phyloP scores from a whole-genome alignment of 2,797 vertebrate genomes.

The Peromyscus nudipes region DNA sequence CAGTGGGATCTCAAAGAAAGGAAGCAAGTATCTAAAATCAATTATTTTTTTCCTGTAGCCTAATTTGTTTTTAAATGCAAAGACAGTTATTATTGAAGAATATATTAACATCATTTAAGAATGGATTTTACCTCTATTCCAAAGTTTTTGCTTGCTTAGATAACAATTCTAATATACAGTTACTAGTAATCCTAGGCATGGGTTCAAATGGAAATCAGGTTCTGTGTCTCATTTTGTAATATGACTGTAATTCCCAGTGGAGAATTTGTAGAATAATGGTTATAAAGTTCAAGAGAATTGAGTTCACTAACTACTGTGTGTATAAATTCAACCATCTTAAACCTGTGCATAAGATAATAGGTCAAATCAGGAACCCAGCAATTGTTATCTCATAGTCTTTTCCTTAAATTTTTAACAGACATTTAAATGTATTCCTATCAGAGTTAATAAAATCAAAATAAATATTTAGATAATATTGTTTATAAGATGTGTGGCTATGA shows the following conservation, averaged over 20 bases:
- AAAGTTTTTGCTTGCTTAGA: neutral
- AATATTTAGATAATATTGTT: neutral
- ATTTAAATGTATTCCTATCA: neutral
- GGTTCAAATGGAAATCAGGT: neutral
- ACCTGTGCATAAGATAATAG: neutral
- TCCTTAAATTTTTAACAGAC: neutral
- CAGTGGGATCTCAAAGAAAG: neutral
- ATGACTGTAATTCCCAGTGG: neutral
- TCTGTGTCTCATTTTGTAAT: neutral
- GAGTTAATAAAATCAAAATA: neutral
- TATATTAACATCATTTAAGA: neutral
- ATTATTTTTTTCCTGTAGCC: neutral
- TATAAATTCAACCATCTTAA: neutral
- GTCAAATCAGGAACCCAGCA: neutral
- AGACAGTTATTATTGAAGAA: neutral
- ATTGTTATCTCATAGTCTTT: neutral
- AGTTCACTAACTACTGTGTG: neutral
- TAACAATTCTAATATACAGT: neutral
- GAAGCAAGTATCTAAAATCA: neutral
- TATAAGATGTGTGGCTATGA: neutral
- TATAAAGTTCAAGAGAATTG: too few relatives aligned
- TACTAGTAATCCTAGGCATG: neutral
- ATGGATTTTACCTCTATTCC: neutral
- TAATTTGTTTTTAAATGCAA: neutral
- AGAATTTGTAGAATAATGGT: neutral